Percentiles rank a stretch among this genome's conserved stretches.
Evolutionary conservation across 2,113 vertebrate species (phyloP).

Genomic region (Onychorhynchus coronatus): DNA sequence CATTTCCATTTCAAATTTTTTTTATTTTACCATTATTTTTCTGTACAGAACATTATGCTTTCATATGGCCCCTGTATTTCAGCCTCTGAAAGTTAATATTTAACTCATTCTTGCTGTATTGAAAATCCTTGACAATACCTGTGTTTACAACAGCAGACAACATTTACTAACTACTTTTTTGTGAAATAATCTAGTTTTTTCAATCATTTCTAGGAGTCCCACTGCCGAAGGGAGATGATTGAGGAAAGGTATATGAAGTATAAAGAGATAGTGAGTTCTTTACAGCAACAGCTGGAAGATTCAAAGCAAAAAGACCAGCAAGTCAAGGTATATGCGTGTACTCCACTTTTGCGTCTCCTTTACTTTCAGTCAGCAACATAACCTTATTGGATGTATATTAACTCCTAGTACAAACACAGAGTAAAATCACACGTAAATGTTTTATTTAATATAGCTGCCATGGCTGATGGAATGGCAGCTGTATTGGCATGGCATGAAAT

Average conservation of each 20-base stretch:
- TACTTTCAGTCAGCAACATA: background rate
- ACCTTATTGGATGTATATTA: background rate
- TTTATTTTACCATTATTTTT: background rate
- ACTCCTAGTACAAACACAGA: background rate
- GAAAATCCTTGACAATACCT: background rate
- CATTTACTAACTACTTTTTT: background rate
- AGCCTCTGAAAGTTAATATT: background rate
- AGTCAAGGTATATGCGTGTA: constrained; percentile 72
- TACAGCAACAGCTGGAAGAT: constrained; percentile 82
- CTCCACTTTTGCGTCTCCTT: background rate
- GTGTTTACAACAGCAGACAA: background rate
- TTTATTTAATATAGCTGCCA: background rate
- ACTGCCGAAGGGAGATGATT: constrained; percentile 73
- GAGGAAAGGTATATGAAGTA: constrained; percentile 81
- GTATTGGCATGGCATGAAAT: background rate
- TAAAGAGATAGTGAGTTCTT: constrained; percentile 79
- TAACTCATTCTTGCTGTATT: background rate
- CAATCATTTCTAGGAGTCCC: constrained; percentile 76
- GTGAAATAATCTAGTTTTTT: background rate
- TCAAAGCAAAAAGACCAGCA: constrained; percentile 77
- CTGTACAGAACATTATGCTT: background rate
- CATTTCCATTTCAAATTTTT: background rate
- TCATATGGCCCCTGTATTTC: background rate
- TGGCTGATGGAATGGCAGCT: background rate
- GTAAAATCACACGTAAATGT: background rate